Evolutionary conservation across 35 echinoderm and acorn worm species (phyloP), one percentile per base, ranked within the genome.

Genomic region (Heliocidaris tuberculata): DNA sequence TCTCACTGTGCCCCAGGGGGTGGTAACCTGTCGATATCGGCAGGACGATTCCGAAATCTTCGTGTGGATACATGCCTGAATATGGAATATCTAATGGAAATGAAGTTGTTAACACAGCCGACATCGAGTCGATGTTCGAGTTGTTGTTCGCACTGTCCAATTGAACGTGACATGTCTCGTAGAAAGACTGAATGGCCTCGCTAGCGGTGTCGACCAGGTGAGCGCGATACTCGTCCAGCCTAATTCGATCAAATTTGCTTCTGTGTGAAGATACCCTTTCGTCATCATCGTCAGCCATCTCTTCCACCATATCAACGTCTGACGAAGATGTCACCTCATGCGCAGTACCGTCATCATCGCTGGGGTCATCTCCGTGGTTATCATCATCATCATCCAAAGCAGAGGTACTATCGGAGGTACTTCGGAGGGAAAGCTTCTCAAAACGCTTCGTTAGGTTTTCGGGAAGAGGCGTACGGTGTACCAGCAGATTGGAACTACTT

Each of bases 231-330:
- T 89, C 87, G 32, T 89, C 87, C 7, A 89, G 47, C 47, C 87
- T n/a, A 48, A 89, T 89, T 89, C 47, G 87, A 48, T 89, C 87
- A 89, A 89, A 47, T 7, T 89, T 89, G 47, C 31, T 89, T 32
- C 87, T n/a, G 32, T 48, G 87, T 24, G 31, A 27, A 8, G 65
- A n/a, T 78, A 78, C 17, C 27, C 65, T n/a, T 8, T 19, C 65
- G 15, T 78, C 65, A 24, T 9, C 19, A 24, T 78, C 65, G 19
- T 78, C 65, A 21, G 27, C 17, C 21, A 78, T 3, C 21, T 78
- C 65, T 8, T 78, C 65, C 65, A 27, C 21, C 65, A 78, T 78
- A 24, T 78, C 65, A 19, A 78, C 65, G 27, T 78, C 65, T 27
- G 65, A 24, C 5, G 21, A 78, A 78, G 65, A 78, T 19, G 27